Percentiles rank a stretch among this genome's conserved stretches.
Conservation (phyloP, 2,113 vertebrate species). For the Gavialis gangeticus region DNA sequence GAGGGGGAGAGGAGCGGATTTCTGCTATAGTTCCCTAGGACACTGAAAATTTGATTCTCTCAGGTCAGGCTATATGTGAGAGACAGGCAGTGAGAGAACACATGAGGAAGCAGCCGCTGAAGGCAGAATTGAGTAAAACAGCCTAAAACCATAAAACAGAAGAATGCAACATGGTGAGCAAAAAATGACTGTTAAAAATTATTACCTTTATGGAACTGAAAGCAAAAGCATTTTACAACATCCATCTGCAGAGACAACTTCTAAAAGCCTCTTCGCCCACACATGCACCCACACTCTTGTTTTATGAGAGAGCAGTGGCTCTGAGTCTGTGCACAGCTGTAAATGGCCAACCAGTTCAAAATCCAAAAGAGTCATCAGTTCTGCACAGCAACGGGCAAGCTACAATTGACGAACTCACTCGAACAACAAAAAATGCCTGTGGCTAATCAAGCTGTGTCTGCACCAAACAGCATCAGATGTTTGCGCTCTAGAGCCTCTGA, state of each 20-base stretch:
- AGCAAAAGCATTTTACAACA: background rate
- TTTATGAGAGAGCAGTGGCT: background rate
- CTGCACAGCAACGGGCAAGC: background rate
- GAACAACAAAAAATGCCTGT: background rate
- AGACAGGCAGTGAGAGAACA: background rate
- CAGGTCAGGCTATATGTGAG: background rate
- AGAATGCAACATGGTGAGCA: background rate
- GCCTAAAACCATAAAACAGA: background rate
- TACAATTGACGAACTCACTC: background rate
- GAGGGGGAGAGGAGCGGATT: background rate
- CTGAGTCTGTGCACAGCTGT: background rate
- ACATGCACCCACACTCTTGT: fast-evolving
- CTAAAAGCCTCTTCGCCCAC: background rate
- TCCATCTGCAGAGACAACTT: background rate
- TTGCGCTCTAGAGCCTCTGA: background rate
- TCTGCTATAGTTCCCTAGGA: background rate
- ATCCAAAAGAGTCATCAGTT: background rate
- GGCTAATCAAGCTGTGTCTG: background rate
- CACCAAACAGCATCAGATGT: fast-evolving
- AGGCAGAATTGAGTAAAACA: background rate
- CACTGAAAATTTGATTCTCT: background rate
- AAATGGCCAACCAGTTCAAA: background rate
- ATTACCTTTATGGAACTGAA: background rate
- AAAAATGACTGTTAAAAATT: background rate
- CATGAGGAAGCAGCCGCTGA: background rate